Percentiles rank a stretch among this genome's conserved stretches.
These are phyloP conservation scores for Vulpes vulpes DNA, from an alignment of 2,113 vertebrate genomes.

Conservation along the genomic window DNA sequence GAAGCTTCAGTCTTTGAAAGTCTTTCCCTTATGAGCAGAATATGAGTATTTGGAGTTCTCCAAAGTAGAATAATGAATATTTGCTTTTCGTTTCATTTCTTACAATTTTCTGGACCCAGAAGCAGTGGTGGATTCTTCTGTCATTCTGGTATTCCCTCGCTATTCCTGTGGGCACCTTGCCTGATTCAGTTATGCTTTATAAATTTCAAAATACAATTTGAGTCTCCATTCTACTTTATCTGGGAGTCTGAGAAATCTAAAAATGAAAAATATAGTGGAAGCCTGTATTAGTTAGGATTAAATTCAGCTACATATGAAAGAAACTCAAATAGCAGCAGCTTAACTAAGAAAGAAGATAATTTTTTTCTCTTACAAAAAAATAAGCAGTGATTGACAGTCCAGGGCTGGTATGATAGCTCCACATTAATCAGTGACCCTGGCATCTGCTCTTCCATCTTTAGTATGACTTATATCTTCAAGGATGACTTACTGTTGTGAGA, in stretches of 20 bases:
- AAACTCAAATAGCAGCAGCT: neutral
- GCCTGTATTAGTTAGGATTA: neutral
- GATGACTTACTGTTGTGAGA: neutral
- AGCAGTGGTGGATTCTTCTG: neutral
- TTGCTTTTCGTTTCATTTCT: constrained; percentile 21
- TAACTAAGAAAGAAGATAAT: neutral
- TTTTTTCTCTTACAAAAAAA: neutral
- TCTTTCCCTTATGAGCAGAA: constrained; percentile 1
- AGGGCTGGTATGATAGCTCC: neutral
- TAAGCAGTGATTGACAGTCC: neutral
- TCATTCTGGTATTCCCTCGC: neutral
- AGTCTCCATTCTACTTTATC: constrained; percentile 2
- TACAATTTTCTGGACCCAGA: neutral
- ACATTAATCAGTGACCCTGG: neutral
- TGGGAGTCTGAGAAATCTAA: constrained; percentile 20
- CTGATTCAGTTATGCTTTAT: constrained; percentile 50
- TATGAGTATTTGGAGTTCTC: constrained; percentile 11
- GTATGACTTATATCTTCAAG: neutral
- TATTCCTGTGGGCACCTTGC: constrained; percentile 29
- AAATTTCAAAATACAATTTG: constrained; percentile 59
- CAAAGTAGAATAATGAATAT: constrained; percentile 48
- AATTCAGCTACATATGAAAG: neutral
- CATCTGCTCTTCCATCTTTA: neutral
- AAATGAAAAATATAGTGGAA: constrained; percentile 35
- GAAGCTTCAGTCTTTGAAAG: constrained; percentile 28